Evolutionary conservation across 2,797 vertebrate species (phyloP).

Genomic region (Hephaestus fuliginosus): DNA sequence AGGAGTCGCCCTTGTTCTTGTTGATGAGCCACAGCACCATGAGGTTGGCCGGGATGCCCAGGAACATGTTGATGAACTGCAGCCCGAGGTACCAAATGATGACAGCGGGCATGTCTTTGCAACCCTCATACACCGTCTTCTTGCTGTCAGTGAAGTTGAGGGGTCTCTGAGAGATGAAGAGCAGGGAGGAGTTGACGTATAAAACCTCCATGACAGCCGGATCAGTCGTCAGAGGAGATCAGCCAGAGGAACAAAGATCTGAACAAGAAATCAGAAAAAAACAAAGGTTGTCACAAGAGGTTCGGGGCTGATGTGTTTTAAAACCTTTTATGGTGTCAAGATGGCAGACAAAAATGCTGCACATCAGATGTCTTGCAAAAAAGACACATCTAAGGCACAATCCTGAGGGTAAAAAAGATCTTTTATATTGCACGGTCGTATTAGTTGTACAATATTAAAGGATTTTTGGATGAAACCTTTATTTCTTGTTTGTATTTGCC

Average conservation of each 20-base stretch:
- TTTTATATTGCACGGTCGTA: no score
- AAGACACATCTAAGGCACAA: no score
- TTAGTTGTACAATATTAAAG: no score
- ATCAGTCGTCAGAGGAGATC: conserved; percentile 1
- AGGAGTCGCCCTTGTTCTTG: conserved; percentile 81
- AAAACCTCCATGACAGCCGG: conserved; percentile 64
- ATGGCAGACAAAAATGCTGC: no score
- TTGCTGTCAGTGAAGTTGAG: conserved; percentile 45
- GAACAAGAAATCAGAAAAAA: neutral
- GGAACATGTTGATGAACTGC: conserved; percentile 86
- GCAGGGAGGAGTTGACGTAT: conserved; percentile 71
- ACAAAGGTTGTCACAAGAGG: neutral
- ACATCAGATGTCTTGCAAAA: no score
- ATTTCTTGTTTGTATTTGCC: no score
- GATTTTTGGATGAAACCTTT: no score
- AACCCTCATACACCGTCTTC: conserved; percentile 67
- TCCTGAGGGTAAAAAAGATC: no score
- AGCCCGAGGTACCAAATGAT: conserved; percentile 82
- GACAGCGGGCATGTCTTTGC: conserved; percentile 72
- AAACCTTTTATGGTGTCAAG: no score
- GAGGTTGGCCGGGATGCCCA: conserved; percentile 86
- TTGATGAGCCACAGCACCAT: conserved; percentile 86
- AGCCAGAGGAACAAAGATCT: conserved; percentile 23
- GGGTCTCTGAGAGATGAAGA: conserved; percentile 61
- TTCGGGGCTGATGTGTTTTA: no score